Evolutionary conservation across 2,113 vertebrate species (phyloP), one percentile per base, ranked within the genome.

Genomic region (Tupaia chinensis): DNA sequence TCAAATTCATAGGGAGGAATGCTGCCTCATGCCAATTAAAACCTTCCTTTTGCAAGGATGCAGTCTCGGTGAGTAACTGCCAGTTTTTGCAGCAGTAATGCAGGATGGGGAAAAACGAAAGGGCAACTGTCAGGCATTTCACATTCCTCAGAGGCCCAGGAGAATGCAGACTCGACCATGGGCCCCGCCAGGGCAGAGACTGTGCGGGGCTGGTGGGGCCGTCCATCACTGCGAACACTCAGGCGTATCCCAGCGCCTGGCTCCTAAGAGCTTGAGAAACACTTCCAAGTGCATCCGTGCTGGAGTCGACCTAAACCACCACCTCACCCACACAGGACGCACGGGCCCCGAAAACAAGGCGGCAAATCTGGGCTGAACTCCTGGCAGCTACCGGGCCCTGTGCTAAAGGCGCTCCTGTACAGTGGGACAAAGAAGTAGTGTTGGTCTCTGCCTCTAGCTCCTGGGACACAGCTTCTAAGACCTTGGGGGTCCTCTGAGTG

Each of bases 221-320:
- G 44, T 44, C 44, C 44, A 44, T 19, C 27, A 17, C n/a, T 2
- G 8, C 7, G 29, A 54, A 17, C 0, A 20, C 4, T 23, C 61
- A 22, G 56, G 23, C 2, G 4, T 10, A 9, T 10, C 68, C n/a
- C 1, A 0, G n/a, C 0, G 1, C 53, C 73, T 0, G 5, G 25
- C 44, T 16, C 17, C 58, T 6, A n/a, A 10, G 34, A 12, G 29
- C 23, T 44, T 10, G 7, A 19, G 61, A 7, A 7, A 60, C 12
- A 6, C 7, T 9, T 4, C 1, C 3, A 7, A 20, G 58, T 0
- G 11, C 4, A 0, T 34, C 14, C 0, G 4, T 0, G 7, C 54
- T 0, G 2, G 32, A 29, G 20, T n/a, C 69, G 19, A 19, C 53
- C 5, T 13, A 27, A 72, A 3, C 12, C 74, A 5, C 10, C 0